Evolutionary conservation across 2,888 invertebrate species (phyloP), one percentile per base, ranked within the genome.

Genomic region (Drosophila aldrichi): DNA sequence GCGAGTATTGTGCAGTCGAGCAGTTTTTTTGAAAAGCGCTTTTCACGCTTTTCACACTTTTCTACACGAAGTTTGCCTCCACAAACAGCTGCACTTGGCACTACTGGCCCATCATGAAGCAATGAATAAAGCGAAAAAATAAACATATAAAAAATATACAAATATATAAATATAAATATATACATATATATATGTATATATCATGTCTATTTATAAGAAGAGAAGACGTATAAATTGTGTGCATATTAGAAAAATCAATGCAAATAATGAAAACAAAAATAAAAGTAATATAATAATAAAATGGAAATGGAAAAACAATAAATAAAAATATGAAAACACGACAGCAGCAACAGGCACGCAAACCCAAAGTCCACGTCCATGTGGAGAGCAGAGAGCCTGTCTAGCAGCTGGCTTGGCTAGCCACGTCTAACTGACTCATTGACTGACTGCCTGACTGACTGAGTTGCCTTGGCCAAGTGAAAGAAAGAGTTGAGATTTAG

Each of bases 401-500:
- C 78, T 68, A 61, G 77, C 60, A 66, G 69, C 59, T 58, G 32
- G 34, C 46, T 25, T 16, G 3, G 41, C 20, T 2, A 22, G 20
- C 20, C 2, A 10, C 12, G 14, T 34, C 22, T 32, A 57, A 38
- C 43, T 56, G 55, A 49, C 54, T 59, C 38, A 43, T 48, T 59
- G 29, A 29, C 22, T 32, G 68, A 44, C 43, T 29, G 59, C 10
- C 36, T 54, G 36, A 44, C 20, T 59, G 34, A 25, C 61, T 59
- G 46, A 46, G 46, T 51, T 64, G 70, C 54, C 63, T 78, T 75
- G 79, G 70, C 76, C 82, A 85, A 79, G 68, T 82, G 72, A 85
- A 83, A 83, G 86, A 88, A 88, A 85, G 77, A 88, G 86, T 82
- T 85, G 63, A 69, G 57, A 60, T 44, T 48, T 40, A n/a, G 34